Conservation (phyloP, 2,113 vertebrate species). For the Meleagris gallopavo region DNA sequence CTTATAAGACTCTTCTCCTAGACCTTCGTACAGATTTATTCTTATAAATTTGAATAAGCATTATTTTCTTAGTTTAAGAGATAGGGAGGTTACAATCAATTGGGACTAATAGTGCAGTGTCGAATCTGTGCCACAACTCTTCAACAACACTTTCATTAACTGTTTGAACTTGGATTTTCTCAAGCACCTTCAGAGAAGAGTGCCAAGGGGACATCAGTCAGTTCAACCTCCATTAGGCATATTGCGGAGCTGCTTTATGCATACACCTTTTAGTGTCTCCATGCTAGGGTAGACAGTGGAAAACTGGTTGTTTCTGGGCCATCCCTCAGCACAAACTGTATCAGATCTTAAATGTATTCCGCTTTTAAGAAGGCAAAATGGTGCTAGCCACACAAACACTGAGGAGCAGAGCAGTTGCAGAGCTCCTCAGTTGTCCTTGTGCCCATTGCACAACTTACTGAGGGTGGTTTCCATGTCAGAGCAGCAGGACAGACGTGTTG, state of each 20-base stretch:
- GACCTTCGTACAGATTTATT: not conserved
- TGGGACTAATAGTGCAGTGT: too few species aligned
- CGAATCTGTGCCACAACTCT: not conserved
- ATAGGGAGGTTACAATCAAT: too few species aligned
- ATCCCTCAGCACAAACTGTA: not conserved
- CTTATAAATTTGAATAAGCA: not conserved
- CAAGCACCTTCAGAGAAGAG: not conserved
- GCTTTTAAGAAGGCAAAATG: not conserved
- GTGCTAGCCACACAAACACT: not conserved
- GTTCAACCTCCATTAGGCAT: not conserved
- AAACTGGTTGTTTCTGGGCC: not conserved
- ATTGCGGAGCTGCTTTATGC: not conserved
- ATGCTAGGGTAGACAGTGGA: not conserved
- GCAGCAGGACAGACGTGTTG: not conserved
- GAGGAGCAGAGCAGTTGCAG: not conserved
- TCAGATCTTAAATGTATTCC: not conserved
- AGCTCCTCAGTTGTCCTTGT: not conserved
- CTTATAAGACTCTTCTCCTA: not conserved
- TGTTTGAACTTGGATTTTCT: not conserved
- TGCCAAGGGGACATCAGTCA: not conserved
- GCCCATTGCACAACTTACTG: not conserved
- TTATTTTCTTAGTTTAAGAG: not conserved
- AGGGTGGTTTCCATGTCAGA: not conserved
- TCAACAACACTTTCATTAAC: not conserved
- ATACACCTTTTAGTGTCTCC: not conserved